A percentile compares a stretch with the other conserved stretches of the same genome.
phyloP scores from a whole-genome alignment of 2,888 invertebrate genomes.

The Cantharis rufa region DNA sequence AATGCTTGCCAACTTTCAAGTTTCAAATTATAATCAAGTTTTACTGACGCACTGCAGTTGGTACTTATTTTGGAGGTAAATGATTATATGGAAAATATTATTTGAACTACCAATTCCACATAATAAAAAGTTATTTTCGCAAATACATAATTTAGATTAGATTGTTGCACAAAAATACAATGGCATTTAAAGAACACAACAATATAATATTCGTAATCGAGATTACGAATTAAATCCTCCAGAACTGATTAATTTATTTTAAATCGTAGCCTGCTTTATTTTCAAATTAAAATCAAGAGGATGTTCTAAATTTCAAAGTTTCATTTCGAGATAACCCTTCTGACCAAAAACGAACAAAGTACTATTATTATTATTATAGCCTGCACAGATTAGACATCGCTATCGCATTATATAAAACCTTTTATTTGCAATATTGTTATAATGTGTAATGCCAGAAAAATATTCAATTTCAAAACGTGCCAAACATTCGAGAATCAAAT shows the following conservation, averaged over 20 bases:
- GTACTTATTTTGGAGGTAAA: neutral
- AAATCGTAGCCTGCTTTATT: neutral
- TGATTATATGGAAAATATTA: neutral
- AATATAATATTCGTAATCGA: neutral
- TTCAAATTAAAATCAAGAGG: too few relatives aligned
- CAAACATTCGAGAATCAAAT: neutral
- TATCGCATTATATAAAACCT: neutral
- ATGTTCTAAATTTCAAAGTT: neutral
- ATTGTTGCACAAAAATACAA: neutral
- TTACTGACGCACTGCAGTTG: neutral
- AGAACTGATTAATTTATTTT: too few relatives aligned
- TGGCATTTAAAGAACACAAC: neutral
- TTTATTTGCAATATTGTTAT: neutral
- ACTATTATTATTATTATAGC: neutral
- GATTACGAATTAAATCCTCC: neutral
- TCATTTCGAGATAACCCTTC: neutral
- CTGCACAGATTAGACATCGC: neutral
- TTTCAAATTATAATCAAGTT: neutral
- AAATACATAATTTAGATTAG: neutral
- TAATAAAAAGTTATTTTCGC: neutral
- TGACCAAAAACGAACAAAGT: neutral
- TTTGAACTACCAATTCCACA: neutral
- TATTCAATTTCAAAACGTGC: neutral
- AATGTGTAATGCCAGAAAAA: neutral
- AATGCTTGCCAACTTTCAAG: slow-evolving; percentile 7